Percentiles rank a stretch among this genome's conserved stretches.
These are phyloP conservation scores for Spheniscus humboldti DNA, from an alignment of 2,797 vertebrate species.

Conservation along the genomic window DNA sequence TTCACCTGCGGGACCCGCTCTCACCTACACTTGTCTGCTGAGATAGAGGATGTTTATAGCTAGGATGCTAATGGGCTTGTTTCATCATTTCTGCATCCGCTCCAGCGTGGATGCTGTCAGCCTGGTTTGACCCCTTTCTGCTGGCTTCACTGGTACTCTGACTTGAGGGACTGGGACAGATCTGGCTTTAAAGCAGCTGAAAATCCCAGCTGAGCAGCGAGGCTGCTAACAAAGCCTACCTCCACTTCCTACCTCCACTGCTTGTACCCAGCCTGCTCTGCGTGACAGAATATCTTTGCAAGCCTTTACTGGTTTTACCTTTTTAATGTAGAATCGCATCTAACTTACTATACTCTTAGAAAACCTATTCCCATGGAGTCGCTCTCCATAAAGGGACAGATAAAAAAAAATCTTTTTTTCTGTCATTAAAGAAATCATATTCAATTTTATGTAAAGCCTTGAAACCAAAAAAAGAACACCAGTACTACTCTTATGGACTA, in stretches of 20 bases:
- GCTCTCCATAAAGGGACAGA: neutral
- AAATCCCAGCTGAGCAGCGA: neutral
- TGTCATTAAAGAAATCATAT: neutral
- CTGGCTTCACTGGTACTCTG: neutral
- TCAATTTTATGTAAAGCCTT: neutral
- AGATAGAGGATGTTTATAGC: neutral
- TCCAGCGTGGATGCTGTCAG: neutral
- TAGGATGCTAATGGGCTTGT: rapidly evolving
- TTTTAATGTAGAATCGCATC: rapidly evolving
- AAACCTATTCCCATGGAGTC: neutral
- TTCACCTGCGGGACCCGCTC: neutral
- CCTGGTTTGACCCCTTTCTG: neutral
- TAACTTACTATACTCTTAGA: neutral
- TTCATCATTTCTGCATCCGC: neutral
- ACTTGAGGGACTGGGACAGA: too few relatives aligned
- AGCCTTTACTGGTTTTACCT: neutral
- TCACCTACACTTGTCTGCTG: neutral
- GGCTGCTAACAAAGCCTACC: neutral
- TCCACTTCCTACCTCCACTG: neutral
- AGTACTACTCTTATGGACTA: neutral
- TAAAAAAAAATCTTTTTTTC: neutral
- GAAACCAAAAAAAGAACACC: neutral
- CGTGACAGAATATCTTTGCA: rapidly evolving
- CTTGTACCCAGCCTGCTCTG: neutral
- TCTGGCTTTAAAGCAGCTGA: neutral